A percentile compares a stretch with the other conserved stretches of the same genome.
Conservation (phyloP, 1,140 invertebrate species). For the Drosophila lowei region DNA sequence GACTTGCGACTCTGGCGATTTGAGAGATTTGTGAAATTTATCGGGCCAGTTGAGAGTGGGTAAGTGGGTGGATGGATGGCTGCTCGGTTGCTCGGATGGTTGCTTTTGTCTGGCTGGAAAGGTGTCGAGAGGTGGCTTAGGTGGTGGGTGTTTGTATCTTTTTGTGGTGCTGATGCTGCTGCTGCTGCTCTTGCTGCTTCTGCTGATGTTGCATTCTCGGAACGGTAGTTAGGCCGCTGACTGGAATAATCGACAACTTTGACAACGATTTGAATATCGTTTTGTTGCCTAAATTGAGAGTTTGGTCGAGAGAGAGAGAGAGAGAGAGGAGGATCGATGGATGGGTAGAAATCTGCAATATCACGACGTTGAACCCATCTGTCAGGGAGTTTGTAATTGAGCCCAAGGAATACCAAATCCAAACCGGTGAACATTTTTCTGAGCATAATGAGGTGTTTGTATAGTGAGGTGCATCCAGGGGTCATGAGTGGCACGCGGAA, state of each 20-base stretch:
- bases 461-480: conserved; percentile 17
- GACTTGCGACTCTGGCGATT: conserved; percentile 64
- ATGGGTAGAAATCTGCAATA: conserved; percentile 56
- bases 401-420: conserved; percentile 39
- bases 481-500: neutral
- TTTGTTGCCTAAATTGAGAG: conserved; percentile 57
- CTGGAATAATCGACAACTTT: conserved; percentile 73
- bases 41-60: conserved; percentile 69
- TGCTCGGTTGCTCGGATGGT: neutral
- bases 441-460: conserved; percentile 56
- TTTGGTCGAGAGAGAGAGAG: conserved; percentile 25
- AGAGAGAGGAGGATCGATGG: no score
- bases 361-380: conserved; percentile 78
- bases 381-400: conserved; percentile 74
- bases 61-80: conserved; percentile 21
- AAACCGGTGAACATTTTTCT: conserved; percentile 27
- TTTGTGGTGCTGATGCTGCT: conserved; percentile 14
- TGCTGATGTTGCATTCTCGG: conserved; percentile 49
- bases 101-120: conserved; percentile 2
- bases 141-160: conserved; percentile 31
- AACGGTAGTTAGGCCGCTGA: conserved; percentile 67
- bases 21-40: conserved; percentile 78
- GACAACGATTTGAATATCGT: conserved; percentile 76
- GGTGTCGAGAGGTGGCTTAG: conserved; percentile 40
- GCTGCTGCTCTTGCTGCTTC: conserved; percentile 21